These are phyloP conservation scores for Drosophila orena DNA, from an alignment of 1,140 invertebrate genomes.

Conservation along the genomic window DNA sequence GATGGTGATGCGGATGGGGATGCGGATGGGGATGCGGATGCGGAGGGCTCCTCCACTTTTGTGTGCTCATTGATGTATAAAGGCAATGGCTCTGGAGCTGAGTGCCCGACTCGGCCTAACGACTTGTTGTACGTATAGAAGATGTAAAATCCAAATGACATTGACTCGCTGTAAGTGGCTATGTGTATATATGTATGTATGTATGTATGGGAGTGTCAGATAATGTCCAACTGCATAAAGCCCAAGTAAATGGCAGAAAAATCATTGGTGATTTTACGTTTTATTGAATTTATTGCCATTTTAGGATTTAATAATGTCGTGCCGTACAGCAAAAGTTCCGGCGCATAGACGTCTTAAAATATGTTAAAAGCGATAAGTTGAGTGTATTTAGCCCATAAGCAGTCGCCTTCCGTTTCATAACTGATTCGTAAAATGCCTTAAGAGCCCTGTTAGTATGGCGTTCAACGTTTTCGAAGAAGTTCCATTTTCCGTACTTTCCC, in stretches of 20 bases:
- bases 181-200: slow-evolving; percentile 1
- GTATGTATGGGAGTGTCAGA: slow-evolving; percentile 29
- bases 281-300: slow-evolving; percentile 54
- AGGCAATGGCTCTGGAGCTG: slow-evolving; percentile 63
- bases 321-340: slow-evolving; percentile 21
- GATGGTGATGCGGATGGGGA: background rate
- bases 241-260: slow-evolving; percentile 53
- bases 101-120: slow-evolving; percentile 70
- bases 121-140: slow-evolving; percentile 60
- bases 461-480: background rate
- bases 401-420: slow-evolving; percentile 19
- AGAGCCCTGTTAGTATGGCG: background rate
- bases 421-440: background rate
- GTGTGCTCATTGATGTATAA: slow-evolving; percentile 73
- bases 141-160: slow-evolving; percentile 71
- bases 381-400: slow-evolving; percentile 6
- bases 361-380: slow-evolving; percentile 7
- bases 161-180: slow-evolving; percentile 26
- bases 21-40: background rate
- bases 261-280: slow-evolving; percentile 59
- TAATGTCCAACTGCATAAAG: slow-evolving; percentile 59
- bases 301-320: slow-evolving; percentile 46
- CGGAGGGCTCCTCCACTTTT: slow-evolving; percentile 48
- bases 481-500: background rate
- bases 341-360: slow-evolving; percentile 9